Conservation (phyloP, 35 echinoderm and acorn worm species). For the Antedon bifida region DNA sequence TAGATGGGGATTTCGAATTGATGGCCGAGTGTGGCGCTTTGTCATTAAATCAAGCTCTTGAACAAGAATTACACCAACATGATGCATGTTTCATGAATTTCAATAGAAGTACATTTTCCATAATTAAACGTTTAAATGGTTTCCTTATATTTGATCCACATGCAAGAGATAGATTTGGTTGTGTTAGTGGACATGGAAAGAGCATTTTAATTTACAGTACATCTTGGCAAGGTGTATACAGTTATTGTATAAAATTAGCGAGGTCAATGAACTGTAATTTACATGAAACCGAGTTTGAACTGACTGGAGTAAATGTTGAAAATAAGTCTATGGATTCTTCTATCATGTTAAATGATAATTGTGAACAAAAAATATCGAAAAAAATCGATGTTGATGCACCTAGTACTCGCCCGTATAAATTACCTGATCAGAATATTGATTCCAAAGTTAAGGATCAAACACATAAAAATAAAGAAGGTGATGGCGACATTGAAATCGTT, state of each 20-base stretch:
- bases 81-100: conserved; percentile 19
- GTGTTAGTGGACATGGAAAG: not conserved
- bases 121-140: conserved; percentile 1
- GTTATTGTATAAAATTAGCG: conserved; percentile 1
- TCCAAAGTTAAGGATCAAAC: too few species aligned
- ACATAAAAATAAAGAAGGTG: too few species aligned
- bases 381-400: too few species aligned
- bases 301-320: not conserved
- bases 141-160: not conserved
- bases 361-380: too few species aligned
- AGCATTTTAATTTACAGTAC: conserved; percentile 1
- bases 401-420: too few species aligned
- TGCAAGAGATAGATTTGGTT: not conserved
- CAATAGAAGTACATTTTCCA: conserved; percentile 14
- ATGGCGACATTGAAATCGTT: too few species aligned
- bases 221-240: conserved; percentile 20
- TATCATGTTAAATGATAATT: too few species aligned
- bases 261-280: conserved; percentile 4
- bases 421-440: too few species aligned
- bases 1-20: conserved; percentile 1
- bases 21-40: conserved; percentile 8
- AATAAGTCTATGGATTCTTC: not conserved
- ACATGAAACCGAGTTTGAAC: conserved; percentile 8
- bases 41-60: conserved; percentile 19
- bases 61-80: conserved; percentile 9